Evolutionary conservation across 2,113 vertebrate species (phyloP).

Genomic region (Saccopteryx leptura): DNA sequence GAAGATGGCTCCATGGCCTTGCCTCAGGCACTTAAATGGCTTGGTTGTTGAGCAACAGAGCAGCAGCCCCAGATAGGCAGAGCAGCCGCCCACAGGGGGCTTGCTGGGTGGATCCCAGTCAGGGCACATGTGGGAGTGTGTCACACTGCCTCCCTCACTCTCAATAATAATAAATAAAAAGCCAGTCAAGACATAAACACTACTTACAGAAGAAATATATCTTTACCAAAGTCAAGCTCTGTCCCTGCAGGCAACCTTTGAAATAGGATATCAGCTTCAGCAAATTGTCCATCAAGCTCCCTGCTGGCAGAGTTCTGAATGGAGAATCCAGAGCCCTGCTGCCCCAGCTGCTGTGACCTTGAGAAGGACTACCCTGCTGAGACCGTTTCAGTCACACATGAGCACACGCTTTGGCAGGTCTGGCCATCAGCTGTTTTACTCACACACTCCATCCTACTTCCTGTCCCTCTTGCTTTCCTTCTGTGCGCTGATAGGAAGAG

Average conservation of each 20-base stretch:
- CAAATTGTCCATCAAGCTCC: not conserved
- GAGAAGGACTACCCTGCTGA: conserved; percentile 70
- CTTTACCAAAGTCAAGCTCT: conserved; percentile 1
- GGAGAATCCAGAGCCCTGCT: conserved; percentile 58
- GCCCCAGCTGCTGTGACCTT: conserved; percentile 79
- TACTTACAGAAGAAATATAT: not conserved
- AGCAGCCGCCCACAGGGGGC: too few relatives aligned
- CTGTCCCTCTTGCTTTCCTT: not conserved
- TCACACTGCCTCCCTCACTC: too few relatives aligned
- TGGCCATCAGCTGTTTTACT: conserved; percentile 25
- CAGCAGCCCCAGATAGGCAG: too few relatives aligned
- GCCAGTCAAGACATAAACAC: not conserved
- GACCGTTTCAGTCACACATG: conserved; percentile 18
- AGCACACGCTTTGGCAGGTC: not conserved
- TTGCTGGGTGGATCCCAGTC: too few relatives aligned
- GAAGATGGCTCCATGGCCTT: too few relatives aligned
- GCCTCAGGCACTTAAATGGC: too few relatives aligned
- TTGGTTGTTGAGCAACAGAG: too few relatives aligned
- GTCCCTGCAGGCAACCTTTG: not conserved
- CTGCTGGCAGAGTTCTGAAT: not conserved
- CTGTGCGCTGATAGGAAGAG: not conserved
- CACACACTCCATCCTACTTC: not conserved
- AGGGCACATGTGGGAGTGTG: too few relatives aligned
- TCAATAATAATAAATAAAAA: too few relatives aligned
- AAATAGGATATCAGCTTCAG: not conserved